Evolutionary conservation across 2,797 vertebrate genomes (phyloP).

Genomic region (Sebastiscus tertius): DNA sequence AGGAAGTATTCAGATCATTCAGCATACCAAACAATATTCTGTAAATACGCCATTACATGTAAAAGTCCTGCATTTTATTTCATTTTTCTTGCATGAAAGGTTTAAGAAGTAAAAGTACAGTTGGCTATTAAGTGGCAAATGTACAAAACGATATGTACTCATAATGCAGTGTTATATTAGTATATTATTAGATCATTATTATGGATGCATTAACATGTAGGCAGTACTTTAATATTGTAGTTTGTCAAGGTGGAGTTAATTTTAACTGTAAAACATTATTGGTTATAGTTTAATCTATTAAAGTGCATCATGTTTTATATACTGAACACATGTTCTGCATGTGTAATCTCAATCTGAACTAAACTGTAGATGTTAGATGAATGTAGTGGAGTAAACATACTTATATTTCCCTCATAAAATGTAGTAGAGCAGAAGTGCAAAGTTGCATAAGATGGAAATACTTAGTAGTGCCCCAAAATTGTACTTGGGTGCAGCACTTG

Average conservation of each 20-base stretch:
- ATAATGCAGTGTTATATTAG: background rate
- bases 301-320: background rate
- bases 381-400: background rate
- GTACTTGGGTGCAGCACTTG: background rate
- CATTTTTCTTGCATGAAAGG: no score
- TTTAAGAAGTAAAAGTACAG: background rate
- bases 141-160: background rate
- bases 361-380: background rate
- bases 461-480: background rate
- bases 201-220: background rate
- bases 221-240: background rate
- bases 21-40: background rate
- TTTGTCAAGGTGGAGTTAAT: background rate
- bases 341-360: background rate
- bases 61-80: background rate
- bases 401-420: background rate
- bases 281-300: background rate
- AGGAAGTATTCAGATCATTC: background rate
- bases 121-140: background rate
- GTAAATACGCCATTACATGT: background rate
- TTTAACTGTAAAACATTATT: background rate
- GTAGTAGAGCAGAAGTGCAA: background rate
- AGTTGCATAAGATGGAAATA: background rate
- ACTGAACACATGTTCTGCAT: background rate
- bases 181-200: background rate